These are phyloP conservation scores for Herpetotheres cachinnans DNA, from an alignment of 2,113 vertebrate species.

Conservation along the genomic window DNA sequence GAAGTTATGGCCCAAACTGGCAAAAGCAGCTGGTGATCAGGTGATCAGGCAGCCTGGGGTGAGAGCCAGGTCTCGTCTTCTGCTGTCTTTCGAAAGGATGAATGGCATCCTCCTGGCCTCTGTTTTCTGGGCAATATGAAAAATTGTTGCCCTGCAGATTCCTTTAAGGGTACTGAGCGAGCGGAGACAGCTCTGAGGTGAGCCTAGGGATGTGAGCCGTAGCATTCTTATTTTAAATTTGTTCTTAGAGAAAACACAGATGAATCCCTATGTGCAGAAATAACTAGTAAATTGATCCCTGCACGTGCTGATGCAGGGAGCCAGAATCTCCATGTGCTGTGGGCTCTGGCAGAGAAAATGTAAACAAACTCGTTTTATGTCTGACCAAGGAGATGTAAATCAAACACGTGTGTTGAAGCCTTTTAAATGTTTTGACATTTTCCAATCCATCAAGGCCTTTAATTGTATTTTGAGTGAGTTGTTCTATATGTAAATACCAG, in stretches of 20 bases:
- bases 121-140: neutral
- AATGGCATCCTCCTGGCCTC: neutral
- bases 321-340: neutral
- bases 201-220: neutral
- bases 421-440: constrained; percentile 74
- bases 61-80: neutral
- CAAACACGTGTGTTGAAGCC: constrained; percentile 41
- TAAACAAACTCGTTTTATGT: constrained; percentile 49
- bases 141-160: neutral
- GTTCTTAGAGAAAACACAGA: neutral
- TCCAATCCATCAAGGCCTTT: constrained; percentile 73
- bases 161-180: rapidly evolving
- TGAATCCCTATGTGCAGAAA: neutral
- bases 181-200: neutral
- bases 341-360: neutral
- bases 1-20: neutral
- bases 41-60: neutral
- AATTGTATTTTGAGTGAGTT: constrained; percentile 80
- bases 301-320: neutral
- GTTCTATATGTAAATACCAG: constrained; percentile 79
- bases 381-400: constrained; percentile 64
- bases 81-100: neutral
- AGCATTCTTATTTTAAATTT: neutral
- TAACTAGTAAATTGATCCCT: neutral
- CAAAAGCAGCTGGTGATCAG: neutral